Percentiles rank a stretch among this genome's conserved stretches.
Conservation (phyloP, 1,140 invertebrate species). For the Plodia interpunctella region DNA sequence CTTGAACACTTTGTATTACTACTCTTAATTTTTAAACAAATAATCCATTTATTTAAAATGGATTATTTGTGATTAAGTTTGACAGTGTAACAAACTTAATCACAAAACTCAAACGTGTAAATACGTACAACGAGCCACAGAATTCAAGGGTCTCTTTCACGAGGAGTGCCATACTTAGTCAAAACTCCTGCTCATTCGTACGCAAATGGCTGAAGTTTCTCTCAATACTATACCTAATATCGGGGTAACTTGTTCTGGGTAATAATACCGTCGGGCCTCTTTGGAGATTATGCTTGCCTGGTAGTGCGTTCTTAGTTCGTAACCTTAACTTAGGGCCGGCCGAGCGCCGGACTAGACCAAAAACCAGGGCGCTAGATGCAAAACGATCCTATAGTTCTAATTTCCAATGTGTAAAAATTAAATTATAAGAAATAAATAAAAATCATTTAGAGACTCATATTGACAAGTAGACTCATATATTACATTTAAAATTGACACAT, state of each 20-base stretch:
- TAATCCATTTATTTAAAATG: not conserved
- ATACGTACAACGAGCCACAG: not conserved
- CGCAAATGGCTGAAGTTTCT: conserved; percentile 33
- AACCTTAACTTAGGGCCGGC: conserved; percentile 1
- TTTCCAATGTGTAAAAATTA: too few relatives aligned
- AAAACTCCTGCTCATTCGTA: conserved; percentile 27
- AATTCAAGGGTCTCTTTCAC: conserved; percentile 1
- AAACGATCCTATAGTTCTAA: too few relatives aligned
- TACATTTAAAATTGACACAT: too few relatives aligned
- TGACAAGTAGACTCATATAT: too few relatives aligned
- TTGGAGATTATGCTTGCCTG: conserved; percentile 30
- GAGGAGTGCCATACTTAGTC: conserved; percentile 17
- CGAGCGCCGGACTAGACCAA: not conserved
- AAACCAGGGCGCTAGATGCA: too few relatives aligned
- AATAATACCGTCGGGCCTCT: conserved; percentile 32
- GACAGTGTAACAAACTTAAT: conserved; percentile 6
- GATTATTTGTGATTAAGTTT: not conserved
- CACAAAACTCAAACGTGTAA: not conserved
- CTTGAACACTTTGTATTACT: too few relatives aligned
- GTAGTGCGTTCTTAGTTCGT: conserved; percentile 23
- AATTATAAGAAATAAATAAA: too few relatives aligned
- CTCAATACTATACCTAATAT: conserved; percentile 30
- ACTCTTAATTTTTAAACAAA: too few relatives aligned
- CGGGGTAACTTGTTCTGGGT: conserved; percentile 27
- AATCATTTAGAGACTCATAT: too few relatives aligned